A percentile compares a stretch with the other conserved stretches of the same genome.
These are phyloP conservation scores for Sebastes steindachneri DNA, from an alignment of 2,797 vertebrate species.

Conservation along the genomic window DNA sequence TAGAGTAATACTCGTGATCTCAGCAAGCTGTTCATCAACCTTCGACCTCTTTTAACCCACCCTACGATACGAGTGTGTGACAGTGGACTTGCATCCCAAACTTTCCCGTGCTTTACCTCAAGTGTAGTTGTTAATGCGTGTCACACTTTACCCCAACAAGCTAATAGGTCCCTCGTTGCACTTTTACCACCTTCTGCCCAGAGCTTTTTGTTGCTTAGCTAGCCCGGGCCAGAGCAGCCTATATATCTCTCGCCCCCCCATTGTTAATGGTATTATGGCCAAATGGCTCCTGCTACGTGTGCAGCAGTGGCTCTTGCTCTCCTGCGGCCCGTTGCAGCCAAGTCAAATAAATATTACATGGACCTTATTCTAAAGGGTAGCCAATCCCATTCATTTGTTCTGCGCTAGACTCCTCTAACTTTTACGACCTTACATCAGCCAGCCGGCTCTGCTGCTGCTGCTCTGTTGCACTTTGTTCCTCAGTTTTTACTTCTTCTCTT, in stretches of 20 bases:
- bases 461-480: slow-evolving; percentile 10
- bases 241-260: slow-evolving; percentile 14
- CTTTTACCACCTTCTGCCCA: slow-evolving; percentile 12
- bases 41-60: neutral
- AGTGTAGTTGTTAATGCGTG: slow-evolving; percentile 3
- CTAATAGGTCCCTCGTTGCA: slow-evolving; percentile 13
- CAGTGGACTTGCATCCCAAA: neutral
- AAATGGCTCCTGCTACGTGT: slow-evolving; percentile 39
- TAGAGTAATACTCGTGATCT: neutral
- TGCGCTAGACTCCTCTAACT: slow-evolving; percentile 19
- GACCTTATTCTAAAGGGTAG: slow-evolving; percentile 29
- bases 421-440: slow-evolving; percentile 52
- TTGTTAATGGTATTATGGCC: slow-evolving; percentile 45
- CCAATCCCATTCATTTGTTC: slow-evolving; percentile 40
- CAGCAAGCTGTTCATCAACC: neutral
- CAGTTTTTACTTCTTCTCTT: neutral
- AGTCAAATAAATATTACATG: slow-evolving; percentile 63
- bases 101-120: neutral
- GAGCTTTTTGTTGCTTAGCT: slow-evolving; percentile 2
- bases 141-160: neutral
- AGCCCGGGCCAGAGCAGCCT: neutral
- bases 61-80: neutral
- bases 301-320: slow-evolving; percentile 38
- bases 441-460: slow-evolving; percentile 1
- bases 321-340: slow-evolving; percentile 20